Evolutionary conservation across 2,888 invertebrate genomes (phyloP), one percentile per base, ranked within the genome.

Genomic region (Thelaira solivaga): DNA sequence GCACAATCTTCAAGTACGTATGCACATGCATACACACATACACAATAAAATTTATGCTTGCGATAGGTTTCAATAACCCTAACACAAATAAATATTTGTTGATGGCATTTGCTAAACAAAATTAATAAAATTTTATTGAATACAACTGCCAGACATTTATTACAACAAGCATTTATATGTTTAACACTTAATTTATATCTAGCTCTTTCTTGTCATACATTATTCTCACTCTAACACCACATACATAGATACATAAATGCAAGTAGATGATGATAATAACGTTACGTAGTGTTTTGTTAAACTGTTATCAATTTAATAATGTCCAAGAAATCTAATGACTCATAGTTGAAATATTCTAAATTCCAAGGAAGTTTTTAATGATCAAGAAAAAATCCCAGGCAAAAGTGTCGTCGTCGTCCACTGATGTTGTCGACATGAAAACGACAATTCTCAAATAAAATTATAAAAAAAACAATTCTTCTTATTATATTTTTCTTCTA

Each of bases 281-380:
- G n/a, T n/a, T n/a, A n/a, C n/a, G 2, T 24, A 22, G 16, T 39
- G 18, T 39, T 22, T 39, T 47, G 20, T 67, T 47, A 49, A 74
- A 74, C 69, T 77, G 41, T 71, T 69, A 78, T 78, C 74, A 74
- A 61, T 74, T 65, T 47, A 74, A 78, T 55, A 36, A 65, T 78
- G 64, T 41, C 34, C 51, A 67, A 49, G 55, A 74, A 74, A 71
- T 65, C 69, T 74, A 81, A 76, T 81, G 81, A 81, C 76, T 81
- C 81, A 81, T 80, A 47, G 49, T 61, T 43, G 10, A 75, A 78
- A 80, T 81, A 80, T 81, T 71, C 75, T 69, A 74, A 81, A 78
- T 81, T 81, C 78, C 78, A 79, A 72, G 64, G 77, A 80, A 81
- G 55, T 55, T 55, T n/a, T 62, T 55, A 72, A 62, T n/a, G 53